Conservation (phyloP, 2,888 invertebrate species). For the Elysia crispata region DNA sequence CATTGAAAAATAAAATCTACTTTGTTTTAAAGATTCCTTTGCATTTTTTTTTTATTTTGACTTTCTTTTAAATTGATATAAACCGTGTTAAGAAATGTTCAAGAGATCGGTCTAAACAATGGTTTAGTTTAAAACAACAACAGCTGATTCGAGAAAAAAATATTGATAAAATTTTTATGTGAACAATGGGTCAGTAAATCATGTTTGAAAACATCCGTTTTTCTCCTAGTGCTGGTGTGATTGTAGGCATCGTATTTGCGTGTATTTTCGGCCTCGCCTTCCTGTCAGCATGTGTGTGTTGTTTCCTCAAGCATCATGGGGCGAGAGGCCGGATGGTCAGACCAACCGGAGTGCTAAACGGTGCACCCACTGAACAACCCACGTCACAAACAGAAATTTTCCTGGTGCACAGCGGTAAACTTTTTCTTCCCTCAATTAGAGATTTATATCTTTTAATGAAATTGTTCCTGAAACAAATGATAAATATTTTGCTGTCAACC, state of each 20-base stretch:
- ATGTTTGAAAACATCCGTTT: background rate
- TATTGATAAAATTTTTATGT: constrained; percentile 2
- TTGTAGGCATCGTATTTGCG: constrained; percentile 28
- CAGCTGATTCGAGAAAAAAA: background rate
- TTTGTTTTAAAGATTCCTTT: no score
- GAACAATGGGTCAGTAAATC: constrained; percentile 3
- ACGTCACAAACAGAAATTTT: background rate
- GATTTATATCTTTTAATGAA: no score
- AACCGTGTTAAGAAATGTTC: no score
- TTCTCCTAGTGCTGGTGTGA: constrained; percentile 16
- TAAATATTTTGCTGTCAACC: no score
- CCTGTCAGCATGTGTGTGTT: constrained; percentile 22
- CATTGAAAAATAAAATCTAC: no score
- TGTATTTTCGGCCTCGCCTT: constrained; percentile 22
- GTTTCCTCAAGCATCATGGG: constrained; percentile 25
- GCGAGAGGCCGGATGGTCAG: background rate
- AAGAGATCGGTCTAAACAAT: no score
- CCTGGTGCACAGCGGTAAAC: constrained; percentile 28
- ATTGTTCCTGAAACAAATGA: no score
- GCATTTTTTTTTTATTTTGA: no score
- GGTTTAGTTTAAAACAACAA: background rate
- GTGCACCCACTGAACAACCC: background rate
- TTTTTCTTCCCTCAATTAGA: no score
- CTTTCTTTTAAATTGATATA: no score
- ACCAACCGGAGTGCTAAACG: background rate